A percentile compares a stretch with the other conserved stretches of the same genome.
Conservation (phyloP, 2,888 invertebrate genomes). For the Nomada goodeniana region DNA sequence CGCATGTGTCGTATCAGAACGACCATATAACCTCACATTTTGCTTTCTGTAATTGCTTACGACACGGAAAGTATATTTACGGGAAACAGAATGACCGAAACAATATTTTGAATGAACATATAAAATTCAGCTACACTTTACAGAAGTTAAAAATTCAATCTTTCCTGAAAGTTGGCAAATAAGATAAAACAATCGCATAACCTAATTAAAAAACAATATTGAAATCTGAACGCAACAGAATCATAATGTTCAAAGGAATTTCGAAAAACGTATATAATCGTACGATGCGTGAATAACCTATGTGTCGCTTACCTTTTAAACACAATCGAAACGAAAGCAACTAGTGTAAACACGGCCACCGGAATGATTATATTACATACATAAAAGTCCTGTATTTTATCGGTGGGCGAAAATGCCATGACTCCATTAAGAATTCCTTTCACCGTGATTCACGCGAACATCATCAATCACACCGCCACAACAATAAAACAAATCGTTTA, state of each 20-base stretch:
- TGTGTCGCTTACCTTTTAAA: slow-evolving; percentile 53
- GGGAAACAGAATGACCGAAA: too few relatives aligned
- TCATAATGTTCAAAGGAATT: background rate
- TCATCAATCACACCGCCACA: background rate
- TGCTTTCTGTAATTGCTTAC: too few relatives aligned
- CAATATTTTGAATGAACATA: too few relatives aligned
- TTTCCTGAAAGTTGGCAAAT: background rate
- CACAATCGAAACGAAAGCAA: slow-evolving; percentile 37
- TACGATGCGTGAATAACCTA: background rate
- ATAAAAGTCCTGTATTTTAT: slow-evolving; percentile 49
- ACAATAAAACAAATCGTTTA: background rate
- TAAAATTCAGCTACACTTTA: background rate
- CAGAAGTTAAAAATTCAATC: background rate
- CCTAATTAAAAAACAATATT: background rate
- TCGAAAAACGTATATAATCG: background rate
- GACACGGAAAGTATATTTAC: too few relatives aligned
- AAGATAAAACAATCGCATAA: slow-evolving; percentile 1
- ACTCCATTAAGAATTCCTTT: slow-evolving; percentile 1
- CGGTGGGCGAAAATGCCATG: slow-evolving; percentile 33
- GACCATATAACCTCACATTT: too few relatives aligned
- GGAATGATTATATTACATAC: slow-evolving; percentile 42
- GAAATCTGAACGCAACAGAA: background rate
- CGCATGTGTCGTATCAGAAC: too few relatives aligned
- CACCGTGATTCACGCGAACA: background rate
- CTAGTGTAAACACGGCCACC: slow-evolving; percentile 48